A percentile compares a stretch with the other conserved stretches of the same genome.
Conservation (phyloP, 2,797 vertebrate species). For the Myotis planiceps region DNA sequence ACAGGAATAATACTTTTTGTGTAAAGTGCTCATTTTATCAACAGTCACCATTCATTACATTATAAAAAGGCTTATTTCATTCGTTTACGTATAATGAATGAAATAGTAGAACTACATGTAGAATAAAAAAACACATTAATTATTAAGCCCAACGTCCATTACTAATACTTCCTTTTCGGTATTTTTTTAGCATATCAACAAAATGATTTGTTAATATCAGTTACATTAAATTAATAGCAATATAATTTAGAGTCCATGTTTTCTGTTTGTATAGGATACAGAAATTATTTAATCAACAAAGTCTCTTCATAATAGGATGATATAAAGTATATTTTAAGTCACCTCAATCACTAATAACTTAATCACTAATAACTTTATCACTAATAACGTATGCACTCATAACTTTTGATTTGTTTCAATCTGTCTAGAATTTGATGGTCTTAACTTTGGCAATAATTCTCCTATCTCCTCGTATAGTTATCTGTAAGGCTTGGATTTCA, state of each 20-base stretch:
- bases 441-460: conserved; percentile 30
- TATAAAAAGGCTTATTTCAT: conserved; percentile 64
- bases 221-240: conserved; percentile 28
- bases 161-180: conserved; percentile 39
- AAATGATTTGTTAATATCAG: not conserved
- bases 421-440: not conserved
- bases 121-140: conserved; percentile 11
- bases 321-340: not conserved
- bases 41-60: conserved; percentile 61
- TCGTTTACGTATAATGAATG: conserved; percentile 48
- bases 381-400: not conserved
- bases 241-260: not conserved
- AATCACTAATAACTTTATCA: not conserved
- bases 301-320: not conserved
- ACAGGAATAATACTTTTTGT: conserved; percentile 68
- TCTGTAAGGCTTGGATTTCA: not conserved
- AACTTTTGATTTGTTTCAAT: not conserved
- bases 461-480: not conserved
- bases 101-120: conserved; percentile 13
- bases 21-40: conserved; percentile 64
- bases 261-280: not conserved
- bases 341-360: conserved; percentile 22
- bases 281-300: conserved; percentile 6
- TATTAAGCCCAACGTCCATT: conserved; percentile 2
- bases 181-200: conserved; percentile 15